Evolutionary conservation across 2,888 invertebrate species (phyloP).

Genomic region (Podotricha telesiphe): DNA sequence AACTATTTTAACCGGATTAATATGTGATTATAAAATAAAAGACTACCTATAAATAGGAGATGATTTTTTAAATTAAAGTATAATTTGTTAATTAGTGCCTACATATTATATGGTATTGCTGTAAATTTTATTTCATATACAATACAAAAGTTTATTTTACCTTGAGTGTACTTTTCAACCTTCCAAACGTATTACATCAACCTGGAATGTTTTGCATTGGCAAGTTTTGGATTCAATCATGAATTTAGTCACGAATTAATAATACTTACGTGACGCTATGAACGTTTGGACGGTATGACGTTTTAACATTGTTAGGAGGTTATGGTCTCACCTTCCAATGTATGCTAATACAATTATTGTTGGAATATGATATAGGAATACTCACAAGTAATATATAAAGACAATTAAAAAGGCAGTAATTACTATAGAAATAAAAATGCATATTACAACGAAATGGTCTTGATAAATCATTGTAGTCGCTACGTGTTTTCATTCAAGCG

Average conservation of each 20-base stretch:
- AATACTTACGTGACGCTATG: conserved; percentile 45
- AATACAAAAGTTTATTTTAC: not conserved
- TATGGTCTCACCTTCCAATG: conserved; percentile 33
- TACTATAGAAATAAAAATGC: not conserved
- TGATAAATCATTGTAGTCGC: conserved; percentile 27
- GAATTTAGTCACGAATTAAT: conserved; percentile 43
- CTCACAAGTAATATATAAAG: not conserved
- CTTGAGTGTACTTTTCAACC: conserved; percentile 6
- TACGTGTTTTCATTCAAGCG: conserved; percentile 31
- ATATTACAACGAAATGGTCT: conserved; percentile 12
- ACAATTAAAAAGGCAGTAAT: not conserved
- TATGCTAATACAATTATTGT: conserved; percentile 33
- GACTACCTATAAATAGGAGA: too few relatives aligned
- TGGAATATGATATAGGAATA: conserved; percentile 17
- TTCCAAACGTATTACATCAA: conserved; percentile 9
- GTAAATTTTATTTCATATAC: too few relatives aligned
- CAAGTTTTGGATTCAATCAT: conserved; percentile 37
- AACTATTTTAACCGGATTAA: too few relatives aligned
- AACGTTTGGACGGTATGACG: conserved; percentile 37
- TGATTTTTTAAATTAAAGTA: not conserved
- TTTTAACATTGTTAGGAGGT: conserved; percentile 36
- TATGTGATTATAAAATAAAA: too few relatives aligned
- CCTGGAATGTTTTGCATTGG: conserved; percentile 29
- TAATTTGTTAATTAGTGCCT: not conserved
- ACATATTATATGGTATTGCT: too few relatives aligned